These are phyloP conservation scores for Merops nubicus DNA, from an alignment of 2,113 vertebrate species.

Conservation along the genomic window DNA sequence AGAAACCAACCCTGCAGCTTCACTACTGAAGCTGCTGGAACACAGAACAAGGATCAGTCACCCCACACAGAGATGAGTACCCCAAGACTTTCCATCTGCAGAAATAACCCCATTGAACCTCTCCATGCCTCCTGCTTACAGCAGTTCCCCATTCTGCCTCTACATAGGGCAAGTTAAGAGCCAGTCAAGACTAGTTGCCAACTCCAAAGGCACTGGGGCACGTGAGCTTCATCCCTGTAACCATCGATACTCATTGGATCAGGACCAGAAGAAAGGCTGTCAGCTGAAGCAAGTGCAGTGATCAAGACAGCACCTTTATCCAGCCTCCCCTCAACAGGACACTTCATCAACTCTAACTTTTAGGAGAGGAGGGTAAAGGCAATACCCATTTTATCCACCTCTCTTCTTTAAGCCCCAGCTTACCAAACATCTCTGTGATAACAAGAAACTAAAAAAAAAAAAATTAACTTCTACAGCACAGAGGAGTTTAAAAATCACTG, in stretches of 20 bases:
- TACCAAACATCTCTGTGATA: not conserved
- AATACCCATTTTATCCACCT: accelerated
- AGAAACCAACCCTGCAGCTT: not conserved
- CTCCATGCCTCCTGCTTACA: not conserved
- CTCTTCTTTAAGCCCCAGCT: not conserved
- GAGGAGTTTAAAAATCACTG: not conserved
- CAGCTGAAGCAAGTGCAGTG: not conserved
- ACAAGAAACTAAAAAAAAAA: not conserved
- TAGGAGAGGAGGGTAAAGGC: not conserved
- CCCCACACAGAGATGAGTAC: accelerated
- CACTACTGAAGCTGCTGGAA: not conserved
- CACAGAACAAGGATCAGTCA: not conserved
- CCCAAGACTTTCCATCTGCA: not conserved
- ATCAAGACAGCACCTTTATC: not conserved
- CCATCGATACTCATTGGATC: not conserved
- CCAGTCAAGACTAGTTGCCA: not conserved
- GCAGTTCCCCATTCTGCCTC: accelerated
- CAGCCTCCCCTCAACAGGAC: not conserved
- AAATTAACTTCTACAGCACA: not conserved
- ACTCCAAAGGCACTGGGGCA: not conserved
- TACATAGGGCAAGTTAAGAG: not conserved
- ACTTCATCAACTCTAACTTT: not conserved
- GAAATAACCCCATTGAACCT: not conserved
- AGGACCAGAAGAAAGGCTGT: not conserved
- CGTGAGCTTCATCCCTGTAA: not conserved